Base-by-base conservation (phyloP, 2,888 invertebrate species). In the Stramonita haemastoma region DNA sequence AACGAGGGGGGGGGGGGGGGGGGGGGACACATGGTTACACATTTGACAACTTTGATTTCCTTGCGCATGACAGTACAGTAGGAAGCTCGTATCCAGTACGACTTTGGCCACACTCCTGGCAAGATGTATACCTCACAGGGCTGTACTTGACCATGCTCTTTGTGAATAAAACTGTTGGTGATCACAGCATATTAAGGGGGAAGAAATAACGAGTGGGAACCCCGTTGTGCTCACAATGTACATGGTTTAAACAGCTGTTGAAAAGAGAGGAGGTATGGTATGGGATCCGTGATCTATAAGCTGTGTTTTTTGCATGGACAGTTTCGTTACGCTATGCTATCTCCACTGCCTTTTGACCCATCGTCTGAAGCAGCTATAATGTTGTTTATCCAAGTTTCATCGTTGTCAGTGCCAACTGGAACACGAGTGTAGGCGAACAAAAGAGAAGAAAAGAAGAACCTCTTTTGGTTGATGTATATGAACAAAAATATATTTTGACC, bases 401-500 rank as follows among this genome's bases (percentile, higher is more conserved):
- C 77, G 56, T 86, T 66, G 34, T 66, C 86, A 86, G 86, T 86
- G 86, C 86, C 86, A 66, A 86, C 86, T 86, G 22, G 57, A 29
- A 66, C 60, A 29, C 29, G 17, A 86, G 66, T 66, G 5, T 86
- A 56, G 56, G 56, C 57, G 6, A 86, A 66, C 36, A 83, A 85
- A 86, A 86, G 86, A 86, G 86, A 86, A 86, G 57, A 86, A 60
- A 56, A 86, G 17, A 66, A 86, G 60, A 86, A 86, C 34, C 86
- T 86, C 86, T 66, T 46, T 19, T 46, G 36, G 36, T 32, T 86
- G 57, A 66, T 86, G 86, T 57, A 60, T 26, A 86, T 86, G 86
- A 57, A 86, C 29, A 32, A 87, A 77, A 87, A 29, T 87, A 73
- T 87, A 87, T 87, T 87, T 87, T 87, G 87, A 87, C 87, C 70